A percentile compares a stretch with the other conserved stretches of the same genome.
Conservation (phyloP, 1,140 invertebrate species). For the Wasmannia auropunctata region DNA sequence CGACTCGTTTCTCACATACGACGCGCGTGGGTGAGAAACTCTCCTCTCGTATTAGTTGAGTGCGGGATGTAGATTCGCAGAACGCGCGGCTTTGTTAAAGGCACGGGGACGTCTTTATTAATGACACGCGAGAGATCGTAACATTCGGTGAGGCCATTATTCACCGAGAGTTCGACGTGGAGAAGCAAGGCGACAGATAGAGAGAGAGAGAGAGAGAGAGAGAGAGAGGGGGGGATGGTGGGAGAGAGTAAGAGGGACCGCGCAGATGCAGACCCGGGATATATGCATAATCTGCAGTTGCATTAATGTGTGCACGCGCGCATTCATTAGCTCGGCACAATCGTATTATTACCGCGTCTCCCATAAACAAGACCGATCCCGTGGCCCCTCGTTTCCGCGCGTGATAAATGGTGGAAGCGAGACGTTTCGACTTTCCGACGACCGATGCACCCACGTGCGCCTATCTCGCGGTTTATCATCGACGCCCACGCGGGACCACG, state of each 20-base stretch:
- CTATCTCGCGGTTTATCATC: constrained; percentile 61
- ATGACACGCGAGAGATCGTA: constrained; percentile 49
- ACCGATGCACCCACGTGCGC: constrained; percentile 57
- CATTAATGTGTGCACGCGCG: constrained; percentile 57
- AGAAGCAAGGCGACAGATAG: neutral
- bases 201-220: neutral
- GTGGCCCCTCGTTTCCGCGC: constrained; percentile 35
- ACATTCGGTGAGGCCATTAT: constrained; percentile 58
- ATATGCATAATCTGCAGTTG: constrained; percentile 62
- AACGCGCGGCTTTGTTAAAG: constrained; percentile 55
- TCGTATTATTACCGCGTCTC: constrained; percentile 64
- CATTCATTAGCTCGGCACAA: constrained; percentile 62
- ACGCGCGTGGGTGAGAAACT: constrained; percentile 4
- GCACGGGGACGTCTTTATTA: constrained; percentile 59
- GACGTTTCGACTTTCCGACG: constrained; percentile 53
- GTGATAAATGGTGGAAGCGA: constrained; percentile 60
- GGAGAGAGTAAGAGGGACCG: too few species aligned
- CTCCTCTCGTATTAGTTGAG: constrained; percentile 31
- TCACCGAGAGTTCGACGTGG: constrained; percentile 47
- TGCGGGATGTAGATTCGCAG: constrained; percentile 30
- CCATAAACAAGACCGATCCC: constrained; percentile 52
- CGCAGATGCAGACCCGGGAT: neutral
- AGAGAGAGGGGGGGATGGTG: neutral
- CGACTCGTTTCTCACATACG: constrained; percentile 41
- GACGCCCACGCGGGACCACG: constrained; percentile 26